Evolutionary conservation across 2,888 invertebrate species (phyloP).

Genomic region (Tiliacea aurago): DNA sequence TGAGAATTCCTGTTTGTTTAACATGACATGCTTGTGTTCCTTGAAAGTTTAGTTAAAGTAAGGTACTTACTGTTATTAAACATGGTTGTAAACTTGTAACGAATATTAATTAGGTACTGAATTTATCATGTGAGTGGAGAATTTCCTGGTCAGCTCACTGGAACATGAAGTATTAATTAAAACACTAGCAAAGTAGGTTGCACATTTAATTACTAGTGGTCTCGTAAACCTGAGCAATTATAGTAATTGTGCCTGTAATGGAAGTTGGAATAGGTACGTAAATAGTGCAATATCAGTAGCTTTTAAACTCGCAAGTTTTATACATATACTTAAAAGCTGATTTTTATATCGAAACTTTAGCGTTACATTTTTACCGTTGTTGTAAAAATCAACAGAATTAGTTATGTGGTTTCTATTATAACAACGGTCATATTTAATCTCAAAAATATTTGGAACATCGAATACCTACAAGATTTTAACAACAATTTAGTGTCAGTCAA

Average conservation of each 20-base stretch:
- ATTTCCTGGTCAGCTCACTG: neutral
- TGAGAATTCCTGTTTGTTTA: neutral
- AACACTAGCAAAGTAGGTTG: neutral
- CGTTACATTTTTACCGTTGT: no score
- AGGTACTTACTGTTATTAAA: neutral
- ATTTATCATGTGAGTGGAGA: neutral
- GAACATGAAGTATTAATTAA: neutral
- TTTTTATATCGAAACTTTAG: no score
- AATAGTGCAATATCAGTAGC: neutral
- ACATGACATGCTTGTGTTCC: neutral
- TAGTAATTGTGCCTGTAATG: constrained; percentile 13
- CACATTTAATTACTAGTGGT: constrained; percentile 17
- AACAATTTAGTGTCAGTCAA: no score
- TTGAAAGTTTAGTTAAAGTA: neutral
- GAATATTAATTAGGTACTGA: neutral
- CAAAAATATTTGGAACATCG: no score
- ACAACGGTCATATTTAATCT: no score
- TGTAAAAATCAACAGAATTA: no score
- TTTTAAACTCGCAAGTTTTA: neutral
- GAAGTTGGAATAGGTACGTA: no score
- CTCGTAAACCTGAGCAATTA: constrained; percentile 12
- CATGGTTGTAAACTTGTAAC: neutral
- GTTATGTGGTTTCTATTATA: no score
- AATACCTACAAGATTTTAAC: no score
- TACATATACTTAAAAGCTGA: no score